Conservation (phyloP, 2,797 vertebrate species). For the Megalops cyprinoides region DNA sequence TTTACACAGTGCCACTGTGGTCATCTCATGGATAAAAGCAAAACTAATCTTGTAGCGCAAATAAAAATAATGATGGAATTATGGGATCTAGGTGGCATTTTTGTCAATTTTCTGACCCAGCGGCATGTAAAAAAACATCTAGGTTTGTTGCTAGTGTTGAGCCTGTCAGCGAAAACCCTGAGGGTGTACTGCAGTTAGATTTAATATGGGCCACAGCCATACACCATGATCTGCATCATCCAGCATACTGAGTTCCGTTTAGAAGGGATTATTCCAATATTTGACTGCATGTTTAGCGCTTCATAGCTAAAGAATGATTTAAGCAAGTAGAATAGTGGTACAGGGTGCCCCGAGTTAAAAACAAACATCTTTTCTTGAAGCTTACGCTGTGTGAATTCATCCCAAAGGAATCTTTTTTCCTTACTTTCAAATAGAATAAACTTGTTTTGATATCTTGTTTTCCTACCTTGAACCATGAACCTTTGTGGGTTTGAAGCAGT, state of each 20-base stretch:
- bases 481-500: constrained; percentile 38
- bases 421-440: constrained; percentile 60
- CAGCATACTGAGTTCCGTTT: not conserved
- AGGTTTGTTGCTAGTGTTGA: too few relatives aligned
- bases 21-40: too few relatives aligned
- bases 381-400: not conserved
- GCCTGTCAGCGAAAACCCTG: too few relatives aligned
- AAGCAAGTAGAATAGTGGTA: not conserved
- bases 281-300: not conserved
- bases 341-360: not conserved
- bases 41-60: too few relatives aligned
- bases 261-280: not conserved
- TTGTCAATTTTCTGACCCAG: too few relatives aligned
- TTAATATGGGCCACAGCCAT: not conserved
- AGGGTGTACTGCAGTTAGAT: not conserved
- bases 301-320: not conserved
- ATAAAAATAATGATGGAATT: too few relatives aligned
- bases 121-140: too few relatives aligned
- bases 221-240: not conserved
- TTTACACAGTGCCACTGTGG: too few relatives aligned
- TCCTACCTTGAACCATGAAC: constrained; percentile 58
- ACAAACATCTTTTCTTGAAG: constrained; percentile 19
- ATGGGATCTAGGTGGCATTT: too few relatives aligned
- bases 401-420: constrained; percentile 29
- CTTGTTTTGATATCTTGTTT: constrained; percentile 66